Percentiles rank a stretch among this genome's conserved stretches.
phyloP scores from a whole-genome alignment of 2,797 vertebrate species.

The Muscicapa comitata region DNA sequence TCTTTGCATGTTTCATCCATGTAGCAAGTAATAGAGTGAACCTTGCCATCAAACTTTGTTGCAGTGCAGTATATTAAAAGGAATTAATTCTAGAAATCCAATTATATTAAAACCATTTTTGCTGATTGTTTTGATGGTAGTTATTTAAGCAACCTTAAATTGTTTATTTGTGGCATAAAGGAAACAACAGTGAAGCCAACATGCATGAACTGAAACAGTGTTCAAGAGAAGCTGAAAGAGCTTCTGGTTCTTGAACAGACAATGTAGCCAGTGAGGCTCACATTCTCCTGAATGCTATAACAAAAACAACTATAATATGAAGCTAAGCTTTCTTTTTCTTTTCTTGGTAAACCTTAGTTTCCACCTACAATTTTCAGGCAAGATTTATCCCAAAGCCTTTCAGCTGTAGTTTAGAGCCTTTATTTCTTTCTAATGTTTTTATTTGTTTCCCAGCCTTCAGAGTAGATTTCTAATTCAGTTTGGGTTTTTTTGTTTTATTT shows the following conservation, averaged over 20 bases:
- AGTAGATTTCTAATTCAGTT: neutral
- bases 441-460: neutral
- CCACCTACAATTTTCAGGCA: neutral
- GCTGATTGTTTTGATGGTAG: neutral
- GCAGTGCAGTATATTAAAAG: neutral
- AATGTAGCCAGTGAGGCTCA: neutral
- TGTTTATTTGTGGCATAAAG: neutral
- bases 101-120: neutral
- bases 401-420: neutral
- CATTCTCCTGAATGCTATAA: neutral
- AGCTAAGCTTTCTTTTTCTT: neutral
- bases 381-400: neutral
- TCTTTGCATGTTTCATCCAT: neutral
- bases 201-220: neutral
- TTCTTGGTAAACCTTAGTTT: neutral
- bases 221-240: neutral
- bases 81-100: neutral
- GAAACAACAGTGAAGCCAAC: neutral
- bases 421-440: neutral
- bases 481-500: rapidly evolving
- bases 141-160: neutral
- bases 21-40: neutral
- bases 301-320: neutral
- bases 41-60: neutral
- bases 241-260: neutral